These are phyloP conservation scores for Peucedramus taeniatus DNA, from an alignment of 2,113 vertebrate genomes.

Conservation along the genomic window DNA sequence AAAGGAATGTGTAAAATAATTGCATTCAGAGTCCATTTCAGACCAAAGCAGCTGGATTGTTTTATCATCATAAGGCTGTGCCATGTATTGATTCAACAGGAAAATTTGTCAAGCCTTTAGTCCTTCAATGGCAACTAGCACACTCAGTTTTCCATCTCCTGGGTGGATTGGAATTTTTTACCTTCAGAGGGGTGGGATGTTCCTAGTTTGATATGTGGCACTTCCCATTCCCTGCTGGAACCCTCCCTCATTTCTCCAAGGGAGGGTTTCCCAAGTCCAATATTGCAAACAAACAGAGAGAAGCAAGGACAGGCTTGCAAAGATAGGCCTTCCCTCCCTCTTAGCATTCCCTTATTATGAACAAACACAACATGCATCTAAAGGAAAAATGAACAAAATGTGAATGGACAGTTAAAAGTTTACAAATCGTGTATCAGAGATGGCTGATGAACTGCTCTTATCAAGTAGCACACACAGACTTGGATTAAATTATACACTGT, in stretches of 20 bases:
- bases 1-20: not conserved
- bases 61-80: not conserved
- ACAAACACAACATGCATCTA: fast-evolving
- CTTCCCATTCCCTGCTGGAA: not conserved
- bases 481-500: not conserved
- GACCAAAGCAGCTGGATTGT: not conserved
- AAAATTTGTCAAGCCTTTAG: not conserved
- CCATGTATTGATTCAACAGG: not conserved
- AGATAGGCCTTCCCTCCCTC: not conserved
- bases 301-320: not conserved
- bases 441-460: not conserved
- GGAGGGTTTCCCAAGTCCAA: not conserved
- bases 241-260: not conserved
- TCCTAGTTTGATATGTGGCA: not conserved
- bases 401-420: not conserved
- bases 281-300: not conserved
- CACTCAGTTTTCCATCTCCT: not conserved
- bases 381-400: not conserved
- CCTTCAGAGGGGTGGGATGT: not conserved
- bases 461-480: not conserved
- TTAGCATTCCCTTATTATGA: not conserved
- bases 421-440: not conserved
- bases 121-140: not conserved
- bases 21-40: not conserved
- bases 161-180: too few relatives aligned